phyloP scores from a whole-genome alignment of 2,888 invertebrate genomes.

The Drosophila rubida region DNA sequence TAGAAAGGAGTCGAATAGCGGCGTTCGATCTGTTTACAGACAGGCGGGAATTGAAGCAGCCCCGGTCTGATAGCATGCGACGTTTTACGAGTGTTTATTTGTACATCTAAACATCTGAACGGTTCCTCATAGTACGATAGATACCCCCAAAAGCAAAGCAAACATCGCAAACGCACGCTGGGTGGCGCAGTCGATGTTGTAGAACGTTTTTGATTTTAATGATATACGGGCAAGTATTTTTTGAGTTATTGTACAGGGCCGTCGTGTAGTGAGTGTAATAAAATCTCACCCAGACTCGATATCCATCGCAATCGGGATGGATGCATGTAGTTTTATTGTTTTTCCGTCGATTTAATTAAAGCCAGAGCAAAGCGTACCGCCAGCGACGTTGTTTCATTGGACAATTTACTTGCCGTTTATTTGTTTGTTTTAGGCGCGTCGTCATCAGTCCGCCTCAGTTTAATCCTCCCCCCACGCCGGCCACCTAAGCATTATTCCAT shows the following conservation, averaged over 20 bases:
- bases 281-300: constrained; percentile 53
- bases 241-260: constrained; percentile 70
- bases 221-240: constrained; percentile 74
- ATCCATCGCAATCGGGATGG: constrained; percentile 4
- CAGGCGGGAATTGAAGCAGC: neutral
- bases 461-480: constrained; percentile 12
- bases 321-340: constrained; percentile 67
- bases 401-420: constrained; percentile 75
- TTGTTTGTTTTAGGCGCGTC: constrained; percentile 80
- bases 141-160: constrained; percentile 34
- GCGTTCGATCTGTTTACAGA: constrained; percentile 23
- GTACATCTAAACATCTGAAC: constrained; percentile 72
- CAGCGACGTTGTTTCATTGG: constrained; percentile 62
- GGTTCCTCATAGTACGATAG: constrained; percentile 10
- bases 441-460: constrained; percentile 46
- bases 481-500: constrained; percentile 7
- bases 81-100: constrained; percentile 72
- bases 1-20: neutral
- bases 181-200: constrained; percentile 53
- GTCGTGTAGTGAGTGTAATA: constrained; percentile 57
- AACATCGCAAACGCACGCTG: constrained; percentile 51
- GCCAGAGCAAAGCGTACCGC: constrained; percentile 73
- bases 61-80: constrained; percentile 22
- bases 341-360: constrained; percentile 75
- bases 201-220: constrained; percentile 74